Evolutionary conservation across 2,888 invertebrate genomes (phyloP).

Genomic region (Gnatocerus cornutus): DNA sequence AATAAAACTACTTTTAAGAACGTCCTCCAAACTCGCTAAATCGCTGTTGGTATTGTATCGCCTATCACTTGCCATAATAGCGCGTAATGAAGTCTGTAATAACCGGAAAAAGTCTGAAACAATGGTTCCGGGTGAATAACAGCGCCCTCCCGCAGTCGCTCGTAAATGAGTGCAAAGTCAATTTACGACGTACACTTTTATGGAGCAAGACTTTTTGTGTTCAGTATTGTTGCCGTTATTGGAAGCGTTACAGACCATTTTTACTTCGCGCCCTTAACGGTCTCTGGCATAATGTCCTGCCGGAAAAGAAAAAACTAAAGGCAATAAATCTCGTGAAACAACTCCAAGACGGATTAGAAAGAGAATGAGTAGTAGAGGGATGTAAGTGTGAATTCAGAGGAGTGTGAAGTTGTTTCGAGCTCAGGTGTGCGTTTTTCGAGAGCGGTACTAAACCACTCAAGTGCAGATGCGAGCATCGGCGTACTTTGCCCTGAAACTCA

Average conservation of each 20-base stretch:
- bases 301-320: constrained; percentile 32
- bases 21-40: no score
- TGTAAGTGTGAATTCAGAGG: constrained; percentile 47
- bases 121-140: constrained; percentile 16
- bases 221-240: constrained; percentile 38
- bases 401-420: constrained; percentile 51
- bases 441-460: constrained; percentile 49
- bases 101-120: constrained; percentile 19
- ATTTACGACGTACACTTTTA: constrained; percentile 42
- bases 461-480: constrained; percentile 46
- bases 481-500: constrained; percentile 14
- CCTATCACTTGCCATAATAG: constrained; percentile 16
- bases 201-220: constrained; percentile 38
- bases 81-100: constrained; percentile 19
- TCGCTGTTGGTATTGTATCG: neutral
- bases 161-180: constrained; percentile 42
- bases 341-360: constrained; percentile 50
- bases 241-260: constrained; percentile 43
- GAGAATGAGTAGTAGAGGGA: constrained; percentile 36
- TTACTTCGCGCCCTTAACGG: constrained; percentile 39
- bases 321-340: constrained; percentile 49
- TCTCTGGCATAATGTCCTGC: constrained; percentile 40
- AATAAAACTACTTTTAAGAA: no score
- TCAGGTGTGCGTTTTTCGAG: constrained; percentile 50
- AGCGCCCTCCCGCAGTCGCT: neutral